Conservation (phyloP, 2,888 invertebrate species). For the Tiphia femorata region DNA sequence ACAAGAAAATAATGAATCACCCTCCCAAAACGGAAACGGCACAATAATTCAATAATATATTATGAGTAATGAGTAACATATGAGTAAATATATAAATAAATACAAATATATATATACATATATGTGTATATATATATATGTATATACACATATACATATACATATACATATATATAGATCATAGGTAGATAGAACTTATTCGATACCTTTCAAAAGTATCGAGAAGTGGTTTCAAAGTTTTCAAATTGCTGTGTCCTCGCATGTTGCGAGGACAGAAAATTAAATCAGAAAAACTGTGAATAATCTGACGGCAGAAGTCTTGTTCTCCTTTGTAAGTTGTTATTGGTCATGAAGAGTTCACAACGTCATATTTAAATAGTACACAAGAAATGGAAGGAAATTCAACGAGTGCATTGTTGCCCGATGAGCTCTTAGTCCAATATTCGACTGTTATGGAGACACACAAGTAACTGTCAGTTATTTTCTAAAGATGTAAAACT, state of each 20-base stretch:
- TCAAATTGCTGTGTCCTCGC: slow-evolving; percentile 56
- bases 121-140: slow-evolving; percentile 38
- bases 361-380: slow-evolving; percentile 39
- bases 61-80: too few relatives aligned
- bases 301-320: slow-evolving; percentile 52
- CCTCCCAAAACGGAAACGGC: slow-evolving; percentile 68
- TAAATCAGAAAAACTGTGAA: slow-evolving; percentile 51
- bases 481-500: slow-evolving; percentile 60
- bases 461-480: slow-evolving; percentile 56
- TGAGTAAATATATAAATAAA: too few relatives aligned
- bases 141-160: too few relatives aligned
- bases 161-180: slow-evolving; percentile 26
- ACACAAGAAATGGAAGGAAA: slow-evolving; percentile 25
- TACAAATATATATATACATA: slow-evolving; percentile 43
- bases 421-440: slow-evolving; percentile 36
- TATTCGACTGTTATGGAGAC: slow-evolving; percentile 36
- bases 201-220: slow-evolving; percentile 53
- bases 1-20: slow-evolving; percentile 55
- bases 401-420: slow-evolving; percentile 29
- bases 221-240: slow-evolving; percentile 57
- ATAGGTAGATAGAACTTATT: slow-evolving; percentile 59
- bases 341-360: slow-evolving; percentile 29
- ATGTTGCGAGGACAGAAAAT: slow-evolving; percentile 50
- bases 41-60: slow-evolving; percentile 68
- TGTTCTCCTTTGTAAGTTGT: slow-evolving; percentile 38